These are phyloP conservation scores for Lepus europaeus DNA, from an alignment of 2,113 vertebrate species.

Conservation along the genomic window DNA sequence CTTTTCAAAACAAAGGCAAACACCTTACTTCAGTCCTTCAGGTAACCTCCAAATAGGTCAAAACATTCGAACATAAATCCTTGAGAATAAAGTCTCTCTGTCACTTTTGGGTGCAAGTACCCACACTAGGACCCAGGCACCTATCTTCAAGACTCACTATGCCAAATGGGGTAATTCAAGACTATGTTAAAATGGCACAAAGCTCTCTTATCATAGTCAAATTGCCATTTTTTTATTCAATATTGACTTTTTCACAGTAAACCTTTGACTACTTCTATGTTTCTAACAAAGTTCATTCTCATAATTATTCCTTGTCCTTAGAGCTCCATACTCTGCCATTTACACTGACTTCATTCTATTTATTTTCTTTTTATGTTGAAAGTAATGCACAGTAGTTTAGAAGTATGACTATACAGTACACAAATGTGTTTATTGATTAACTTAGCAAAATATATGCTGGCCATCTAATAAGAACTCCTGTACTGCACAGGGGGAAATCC, in stretches of 20 bases:
- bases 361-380: neutral
- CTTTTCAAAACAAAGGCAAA: neutral
- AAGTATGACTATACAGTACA: too few relatives aligned
- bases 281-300: neutral
- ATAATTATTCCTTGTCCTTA: neutral
- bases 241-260: neutral
- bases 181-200: neutral
- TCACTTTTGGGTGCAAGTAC: neutral
- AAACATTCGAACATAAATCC: neutral
- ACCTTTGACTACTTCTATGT: neutral
- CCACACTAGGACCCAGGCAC: neutral
- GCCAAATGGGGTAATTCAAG: neutral
- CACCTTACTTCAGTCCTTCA: neutral
- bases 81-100: neutral
- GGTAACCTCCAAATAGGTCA: neutral
- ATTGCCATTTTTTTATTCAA: neutral
- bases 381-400: too few relatives aligned
- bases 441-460: too few relatives aligned
- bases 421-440: too few relatives aligned
- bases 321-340: neutral
- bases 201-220: neutral
- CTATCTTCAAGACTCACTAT: neutral
- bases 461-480: too few relatives aligned
- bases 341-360: neutral
- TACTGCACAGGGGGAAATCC: too few relatives aligned